phyloP scores from a whole-genome alignment of 1,140 invertebrate genomes.

The Hesperophylax magnus region DNA sequence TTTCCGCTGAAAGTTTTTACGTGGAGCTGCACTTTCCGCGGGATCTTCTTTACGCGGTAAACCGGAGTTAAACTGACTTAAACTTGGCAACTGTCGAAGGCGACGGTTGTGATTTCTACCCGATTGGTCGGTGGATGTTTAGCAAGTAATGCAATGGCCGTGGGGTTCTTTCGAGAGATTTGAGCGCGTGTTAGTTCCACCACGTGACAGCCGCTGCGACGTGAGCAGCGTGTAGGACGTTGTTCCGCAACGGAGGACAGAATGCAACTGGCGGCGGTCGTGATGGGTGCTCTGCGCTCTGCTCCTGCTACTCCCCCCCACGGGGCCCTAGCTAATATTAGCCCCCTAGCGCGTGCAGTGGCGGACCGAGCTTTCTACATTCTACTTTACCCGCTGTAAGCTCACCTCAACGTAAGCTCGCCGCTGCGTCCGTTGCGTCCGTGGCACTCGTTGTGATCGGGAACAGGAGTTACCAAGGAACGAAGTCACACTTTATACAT shows the following conservation, averaged over 20 bases:
- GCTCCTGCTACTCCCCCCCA: constrained; percentile 11
- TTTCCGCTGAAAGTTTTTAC: too few species aligned
- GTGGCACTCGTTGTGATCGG: too few species aligned
- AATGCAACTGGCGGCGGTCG: constrained; percentile 24
- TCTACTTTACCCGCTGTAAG: background rate
- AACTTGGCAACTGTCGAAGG: too few species aligned
- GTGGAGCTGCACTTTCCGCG: too few species aligned
- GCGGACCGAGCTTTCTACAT: background rate
- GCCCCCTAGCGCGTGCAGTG: constrained; percentile 49
- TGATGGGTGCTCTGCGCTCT: background rate
- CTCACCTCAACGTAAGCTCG: background rate
- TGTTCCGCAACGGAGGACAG: background rate
- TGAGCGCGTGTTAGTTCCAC: constrained; percentile 22
- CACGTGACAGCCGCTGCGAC: constrained; percentile 29
- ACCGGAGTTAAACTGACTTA: too few species aligned
- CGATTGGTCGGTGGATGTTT: background rate
- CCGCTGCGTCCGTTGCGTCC: background rate
- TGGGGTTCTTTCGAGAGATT: constrained; percentile 1
- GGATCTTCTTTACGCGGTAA: too few species aligned
- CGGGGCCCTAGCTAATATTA: constrained; percentile 51
- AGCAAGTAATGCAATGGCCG: background rate
- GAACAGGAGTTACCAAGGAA: background rate
- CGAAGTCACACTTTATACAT: background rate
- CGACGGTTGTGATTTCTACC: background rate
- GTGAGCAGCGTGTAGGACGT: background rate